Percentiles rank a stretch among this genome's conserved stretches.
These are phyloP conservation scores for Drymodes brunneopygia DNA, from an alignment of 2,113 vertebrate genomes.

Conservation along the genomic window DNA sequence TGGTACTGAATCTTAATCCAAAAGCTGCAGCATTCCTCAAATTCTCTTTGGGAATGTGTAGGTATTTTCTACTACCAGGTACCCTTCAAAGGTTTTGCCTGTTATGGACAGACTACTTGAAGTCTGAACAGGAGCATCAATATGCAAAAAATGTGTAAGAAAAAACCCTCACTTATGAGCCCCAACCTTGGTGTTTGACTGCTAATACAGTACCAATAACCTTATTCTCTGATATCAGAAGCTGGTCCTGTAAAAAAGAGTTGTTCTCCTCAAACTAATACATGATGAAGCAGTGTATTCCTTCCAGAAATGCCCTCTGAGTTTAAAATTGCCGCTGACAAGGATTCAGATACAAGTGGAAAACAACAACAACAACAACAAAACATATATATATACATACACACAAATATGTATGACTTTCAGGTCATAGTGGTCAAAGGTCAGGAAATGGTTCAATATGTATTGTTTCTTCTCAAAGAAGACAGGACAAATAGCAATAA, in stretches of 20 bases:
- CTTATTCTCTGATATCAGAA: neutral
- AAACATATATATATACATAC: too few relatives aligned
- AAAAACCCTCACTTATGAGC: neutral
- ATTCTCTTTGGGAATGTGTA: neutral
- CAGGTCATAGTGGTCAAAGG: neutral
- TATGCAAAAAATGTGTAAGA: neutral
- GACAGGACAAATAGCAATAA: neutral
- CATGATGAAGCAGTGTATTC: neutral
- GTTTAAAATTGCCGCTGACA: neutral
- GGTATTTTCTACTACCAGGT: neutral
- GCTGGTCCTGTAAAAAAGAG: neutral
- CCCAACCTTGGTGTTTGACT: neutral
- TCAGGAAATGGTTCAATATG: neutral
- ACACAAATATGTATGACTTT: neutral
- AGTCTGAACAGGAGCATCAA: neutral
- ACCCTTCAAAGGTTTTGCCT: neutral
- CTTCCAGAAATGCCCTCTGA: neutral
- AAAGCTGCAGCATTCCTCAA: neutral
- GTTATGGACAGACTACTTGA: neutral
- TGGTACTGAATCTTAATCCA: neutral
- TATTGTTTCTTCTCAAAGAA: neutral
- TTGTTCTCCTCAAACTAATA: neutral
- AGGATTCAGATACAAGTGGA: neutral
- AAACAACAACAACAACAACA: too few relatives aligned
- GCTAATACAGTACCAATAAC: neutral